Evolutionary conservation across 2,797 vertebrate genomes (phyloP).

Genomic region (Ibycter americanus): DNA sequence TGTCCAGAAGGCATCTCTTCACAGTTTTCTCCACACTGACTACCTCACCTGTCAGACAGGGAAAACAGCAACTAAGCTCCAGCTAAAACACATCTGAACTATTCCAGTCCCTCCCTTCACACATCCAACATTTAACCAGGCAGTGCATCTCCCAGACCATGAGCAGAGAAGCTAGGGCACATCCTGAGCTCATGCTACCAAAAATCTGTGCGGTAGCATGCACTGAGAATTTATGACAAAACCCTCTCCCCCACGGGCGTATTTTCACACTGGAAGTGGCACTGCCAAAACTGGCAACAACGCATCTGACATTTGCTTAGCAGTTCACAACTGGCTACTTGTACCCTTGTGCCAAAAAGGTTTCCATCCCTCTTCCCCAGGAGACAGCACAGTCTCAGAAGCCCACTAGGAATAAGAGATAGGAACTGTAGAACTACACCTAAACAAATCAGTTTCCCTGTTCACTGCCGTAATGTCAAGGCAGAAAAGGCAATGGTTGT

Average conservation of each 20-base stretch:
- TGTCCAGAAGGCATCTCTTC: slow-evolving; percentile 91
- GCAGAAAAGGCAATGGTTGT: background rate
- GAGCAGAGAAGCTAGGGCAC: background rate
- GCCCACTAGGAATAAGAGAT: background rate
- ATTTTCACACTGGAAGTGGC: background rate
- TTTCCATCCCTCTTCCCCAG: background rate
- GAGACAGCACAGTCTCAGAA: background rate
- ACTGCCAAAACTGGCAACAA: background rate
- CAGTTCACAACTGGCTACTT: background rate
- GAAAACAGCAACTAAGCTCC: background rate
- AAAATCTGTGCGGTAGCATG: rapidly evolving
- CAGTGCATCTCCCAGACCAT: background rate
- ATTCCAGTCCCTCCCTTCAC: background rate
- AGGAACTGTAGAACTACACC: background rate
- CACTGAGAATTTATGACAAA: background rate
- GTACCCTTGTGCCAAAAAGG: background rate
- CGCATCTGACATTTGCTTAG: background rate
- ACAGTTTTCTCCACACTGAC: slow-evolving; percentile 89
- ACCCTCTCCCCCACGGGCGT: background rate
- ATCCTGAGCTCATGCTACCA: background rate
- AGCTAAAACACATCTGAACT: background rate
- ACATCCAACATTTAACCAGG: background rate
- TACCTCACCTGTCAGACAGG: slow-evolving; percentile 78
- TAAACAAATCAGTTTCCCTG: background rate
- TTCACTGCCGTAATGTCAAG: background rate